Evolutionary conservation across 2,797 vertebrate species (phyloP).

Genomic region (Phylloscopus collybita): DNA sequence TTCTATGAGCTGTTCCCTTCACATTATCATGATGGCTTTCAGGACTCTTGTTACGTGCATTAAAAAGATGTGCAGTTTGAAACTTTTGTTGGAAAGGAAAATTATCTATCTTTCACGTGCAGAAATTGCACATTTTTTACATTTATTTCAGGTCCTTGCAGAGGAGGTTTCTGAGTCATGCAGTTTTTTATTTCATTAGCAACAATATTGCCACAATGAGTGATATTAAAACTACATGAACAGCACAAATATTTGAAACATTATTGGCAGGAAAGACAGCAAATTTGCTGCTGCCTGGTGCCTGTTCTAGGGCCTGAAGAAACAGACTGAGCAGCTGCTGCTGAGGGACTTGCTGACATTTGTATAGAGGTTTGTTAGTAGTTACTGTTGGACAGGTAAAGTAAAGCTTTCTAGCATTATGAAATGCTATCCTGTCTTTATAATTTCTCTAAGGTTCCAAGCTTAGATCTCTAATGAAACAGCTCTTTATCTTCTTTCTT

Average conservation of each 20-base stretch:
- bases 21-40: neutral
- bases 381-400: neutral
- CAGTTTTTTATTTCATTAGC: neutral
- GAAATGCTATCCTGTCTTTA: neutral
- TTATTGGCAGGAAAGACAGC: neutral
- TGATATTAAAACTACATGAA: neutral
- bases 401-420: neutral
- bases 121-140: neutral
- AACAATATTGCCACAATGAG: neutral
- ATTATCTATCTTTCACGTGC: neutral
- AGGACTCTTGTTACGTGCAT: neutral
- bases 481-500: neutral
- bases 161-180: conserved; percentile 12
- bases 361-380: neutral
- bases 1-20: neutral
- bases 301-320: neutral
- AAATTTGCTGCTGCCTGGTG: neutral
- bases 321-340: neutral
- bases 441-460: neutral
- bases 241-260: conserved; percentile 13
- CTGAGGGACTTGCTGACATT: neutral
- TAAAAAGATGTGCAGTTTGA: neutral
- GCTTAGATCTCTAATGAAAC: neutral
- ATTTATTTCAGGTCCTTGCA: neutral
- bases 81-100: neutral